A percentile compares a stretch with the other conserved stretches of the same genome.
Conservation (phyloP, 2,113 vertebrate species). For the Sus scrofa region T2T-Sscrofa CM000812.6:266694001-266694500, state of each 20-base stretch:
- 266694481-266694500: no score
- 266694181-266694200: fast-evolving
- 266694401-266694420: neutral
- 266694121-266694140: neutral
- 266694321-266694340: neutral
- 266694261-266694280: neutral
- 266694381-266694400: neutral
- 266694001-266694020: no score
- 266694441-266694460: neutral
- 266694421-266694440: neutral
- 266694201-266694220: neutral
- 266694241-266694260: neutral
- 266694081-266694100: neutral
- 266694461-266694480: no score
- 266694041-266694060: neutral
- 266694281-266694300: neutral
- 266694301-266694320: neutral
- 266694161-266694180: neutral
- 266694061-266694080: neutral
- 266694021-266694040: neutral
- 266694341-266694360: neutral
- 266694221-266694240: neutral
- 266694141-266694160: neutral
- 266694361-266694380: neutral
- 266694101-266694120: neutral